These are phyloP conservation scores for Laterallus jamaicensis DNA, from an alignment of 2,113 vertebrate species.

Conservation along the genomic window DNA sequence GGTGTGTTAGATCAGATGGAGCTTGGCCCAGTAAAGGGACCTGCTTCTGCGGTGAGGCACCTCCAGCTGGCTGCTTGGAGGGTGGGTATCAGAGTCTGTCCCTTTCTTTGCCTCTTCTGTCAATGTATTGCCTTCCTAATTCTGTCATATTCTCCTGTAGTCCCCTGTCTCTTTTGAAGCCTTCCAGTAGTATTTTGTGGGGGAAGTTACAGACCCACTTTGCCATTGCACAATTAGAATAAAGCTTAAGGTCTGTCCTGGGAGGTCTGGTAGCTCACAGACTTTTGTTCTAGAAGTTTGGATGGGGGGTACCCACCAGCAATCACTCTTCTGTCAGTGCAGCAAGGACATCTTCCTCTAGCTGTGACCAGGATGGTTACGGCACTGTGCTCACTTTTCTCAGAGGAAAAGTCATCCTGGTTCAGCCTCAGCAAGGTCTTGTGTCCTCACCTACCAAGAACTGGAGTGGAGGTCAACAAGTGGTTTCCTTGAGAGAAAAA, in stretches of 20 bases:
- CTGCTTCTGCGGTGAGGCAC: too few relatives aligned
- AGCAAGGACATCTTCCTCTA: neutral
- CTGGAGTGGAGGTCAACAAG: neutral
- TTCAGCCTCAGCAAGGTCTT: neutral
- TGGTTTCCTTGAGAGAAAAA: neutral
- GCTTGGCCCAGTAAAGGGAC: neutral
- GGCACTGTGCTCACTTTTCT: neutral
- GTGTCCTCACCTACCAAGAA: neutral
- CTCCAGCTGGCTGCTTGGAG: neutral
- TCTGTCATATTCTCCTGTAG: neutral
- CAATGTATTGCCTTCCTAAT: neutral
- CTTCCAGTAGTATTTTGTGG: neutral
- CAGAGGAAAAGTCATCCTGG: neutral
- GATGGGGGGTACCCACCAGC: accelerated
- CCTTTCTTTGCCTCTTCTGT: neutral
- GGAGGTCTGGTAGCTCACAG: neutral
- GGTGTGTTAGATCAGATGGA: neutral
- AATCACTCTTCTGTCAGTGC: neutral
- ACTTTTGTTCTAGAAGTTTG: neutral
- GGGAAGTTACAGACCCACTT: neutral
- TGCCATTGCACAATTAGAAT: neutral
- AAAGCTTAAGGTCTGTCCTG: neutral
- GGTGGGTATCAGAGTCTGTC: accelerated
- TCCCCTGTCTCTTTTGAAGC: neutral
- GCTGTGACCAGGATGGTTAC: neutral